Evolutionary conservation across 1,140 invertebrate species (phyloP).

Genomic region (Drosophila gunungcola): DNA sequence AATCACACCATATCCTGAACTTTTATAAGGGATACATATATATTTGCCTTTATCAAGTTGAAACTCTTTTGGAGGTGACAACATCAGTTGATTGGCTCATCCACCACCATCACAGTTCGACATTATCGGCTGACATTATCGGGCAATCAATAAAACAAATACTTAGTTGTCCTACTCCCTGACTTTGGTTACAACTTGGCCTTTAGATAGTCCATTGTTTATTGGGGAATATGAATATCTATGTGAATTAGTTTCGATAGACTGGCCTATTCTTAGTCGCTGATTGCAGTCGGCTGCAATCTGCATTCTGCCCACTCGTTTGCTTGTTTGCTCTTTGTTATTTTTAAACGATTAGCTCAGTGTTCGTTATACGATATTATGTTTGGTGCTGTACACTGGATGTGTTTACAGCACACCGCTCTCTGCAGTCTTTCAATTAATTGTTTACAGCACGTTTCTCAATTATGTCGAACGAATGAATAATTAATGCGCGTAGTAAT

Average conservation of each 20-base stretch:
- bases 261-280: slow-evolving; percentile 43
- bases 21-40: slow-evolving; percentile 2
- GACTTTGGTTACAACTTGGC: slow-evolving; percentile 7
- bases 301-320: slow-evolving; percentile 14
- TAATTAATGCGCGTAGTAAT: slow-evolving; percentile 37
- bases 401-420: slow-evolving; percentile 26
- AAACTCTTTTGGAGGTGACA: slow-evolving; percentile 44
- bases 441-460: slow-evolving; percentile 69
- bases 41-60: slow-evolving; percentile 9
- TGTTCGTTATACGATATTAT: slow-evolving; percentile 43
- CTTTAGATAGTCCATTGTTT: slow-evolving; percentile 23
- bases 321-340: slow-evolving; percentile 8
- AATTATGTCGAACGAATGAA: slow-evolving; percentile 60
- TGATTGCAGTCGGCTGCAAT: slow-evolving; percentile 39
- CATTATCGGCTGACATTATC: slow-evolving; percentile 51
- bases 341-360: slow-evolving; percentile 67
- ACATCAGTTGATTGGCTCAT: slow-evolving; percentile 55
- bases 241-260: slow-evolving; percentile 27
- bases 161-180: slow-evolving; percentile 25
- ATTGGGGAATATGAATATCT: slow-evolving; percentile 4
- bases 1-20: neutral
- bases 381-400: slow-evolving; percentile 19
- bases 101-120: slow-evolving; percentile 24
- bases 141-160: slow-evolving; percentile 19
- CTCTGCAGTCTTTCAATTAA: slow-evolving; percentile 49